Evolutionary conservation across 2,113 vertebrate genomes (phyloP).

Genomic region (Xenopus tropicalis): DNA sequence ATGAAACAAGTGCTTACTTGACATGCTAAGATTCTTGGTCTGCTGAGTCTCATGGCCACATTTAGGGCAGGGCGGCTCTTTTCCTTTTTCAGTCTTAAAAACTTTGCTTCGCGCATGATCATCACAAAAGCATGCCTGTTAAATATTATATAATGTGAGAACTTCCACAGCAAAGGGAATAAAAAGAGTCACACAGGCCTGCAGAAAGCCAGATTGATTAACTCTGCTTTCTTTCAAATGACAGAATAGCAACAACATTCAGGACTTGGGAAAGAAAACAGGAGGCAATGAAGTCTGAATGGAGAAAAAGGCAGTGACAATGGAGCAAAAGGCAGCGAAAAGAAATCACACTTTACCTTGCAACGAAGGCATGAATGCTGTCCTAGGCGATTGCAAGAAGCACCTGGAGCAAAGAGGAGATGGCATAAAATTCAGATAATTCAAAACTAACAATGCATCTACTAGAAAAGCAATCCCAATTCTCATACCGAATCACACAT

Average conservation of each 20-base stretch:
- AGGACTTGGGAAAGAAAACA: too few species aligned
- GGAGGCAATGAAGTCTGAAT: too few species aligned
- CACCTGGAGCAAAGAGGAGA: conserved; percentile 67
- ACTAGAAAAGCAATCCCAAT: too few species aligned
- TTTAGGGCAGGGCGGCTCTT: conserved; percentile 90
- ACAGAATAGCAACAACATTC: neutral
- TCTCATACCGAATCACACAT: too few species aligned
- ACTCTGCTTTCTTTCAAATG: neutral
- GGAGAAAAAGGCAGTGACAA: neutral
- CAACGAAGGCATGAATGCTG: conserved; percentile 96
- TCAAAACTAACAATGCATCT: too few species aligned
- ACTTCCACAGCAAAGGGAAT: neutral
- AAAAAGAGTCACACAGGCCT: neutral
- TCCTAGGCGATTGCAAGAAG: conserved; percentile 93
- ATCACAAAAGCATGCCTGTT: conserved; percentile 91
- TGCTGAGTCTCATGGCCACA: conserved; percentile 96
- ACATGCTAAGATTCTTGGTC: conserved; percentile 98
- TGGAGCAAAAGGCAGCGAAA: neutral
- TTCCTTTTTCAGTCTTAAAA: conserved; percentile 96
- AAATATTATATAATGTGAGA: conserved; percentile 5
- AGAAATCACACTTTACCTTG: conserved; percentile 72
- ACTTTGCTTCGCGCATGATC: conserved; percentile 96
- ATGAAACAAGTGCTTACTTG: conserved; percentile 75
- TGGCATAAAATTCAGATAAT: neutral
- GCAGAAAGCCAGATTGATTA: neutral